Evolutionary conservation across 2,113 vertebrate genomes (phyloP).

Genomic region (Oreochromis aureus): DNA sequence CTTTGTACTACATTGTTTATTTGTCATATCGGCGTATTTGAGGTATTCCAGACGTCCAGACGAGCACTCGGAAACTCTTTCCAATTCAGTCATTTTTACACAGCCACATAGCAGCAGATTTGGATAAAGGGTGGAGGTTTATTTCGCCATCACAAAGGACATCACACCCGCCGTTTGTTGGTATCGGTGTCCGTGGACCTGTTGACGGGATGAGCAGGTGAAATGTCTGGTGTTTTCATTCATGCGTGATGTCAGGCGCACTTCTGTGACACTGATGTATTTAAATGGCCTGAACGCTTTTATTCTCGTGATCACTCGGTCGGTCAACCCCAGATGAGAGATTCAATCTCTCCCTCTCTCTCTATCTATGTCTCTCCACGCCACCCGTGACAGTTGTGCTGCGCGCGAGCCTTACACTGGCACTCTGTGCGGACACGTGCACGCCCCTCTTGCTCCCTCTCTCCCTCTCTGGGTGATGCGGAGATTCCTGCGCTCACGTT

Average conservation of each 20-base stretch:
- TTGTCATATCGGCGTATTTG: background rate
- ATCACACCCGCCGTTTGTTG: background rate
- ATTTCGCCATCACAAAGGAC: background rate
- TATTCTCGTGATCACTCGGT: background rate
- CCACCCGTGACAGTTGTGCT: constrained; percentile 17
- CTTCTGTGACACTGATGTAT: background rate
- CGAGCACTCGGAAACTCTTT: background rate
- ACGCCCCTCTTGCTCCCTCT: constrained; percentile 21
- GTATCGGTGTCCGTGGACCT: background rate
- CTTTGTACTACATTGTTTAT: background rate
- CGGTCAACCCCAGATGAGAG: background rate
- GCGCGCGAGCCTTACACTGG: constrained; percentile 51
- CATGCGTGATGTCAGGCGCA: background rate
- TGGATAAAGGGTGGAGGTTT: background rate
- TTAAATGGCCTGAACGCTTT: background rate
- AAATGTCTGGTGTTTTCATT: constrained; percentile 1
- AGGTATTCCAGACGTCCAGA: background rate
- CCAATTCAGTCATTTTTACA: background rate
- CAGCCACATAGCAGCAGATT: background rate
- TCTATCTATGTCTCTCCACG: background rate
- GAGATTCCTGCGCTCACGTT: constrained; percentile 67
- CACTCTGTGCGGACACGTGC: constrained; percentile 58
- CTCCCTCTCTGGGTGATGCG: constrained; percentile 36
- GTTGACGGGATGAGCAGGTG: constrained; percentile 26
- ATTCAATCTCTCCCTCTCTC: background rate